These are phyloP conservation scores for Cuniculus paca DNA, from an alignment of 2,797 vertebrate species.

Conservation along the genomic window DNA sequence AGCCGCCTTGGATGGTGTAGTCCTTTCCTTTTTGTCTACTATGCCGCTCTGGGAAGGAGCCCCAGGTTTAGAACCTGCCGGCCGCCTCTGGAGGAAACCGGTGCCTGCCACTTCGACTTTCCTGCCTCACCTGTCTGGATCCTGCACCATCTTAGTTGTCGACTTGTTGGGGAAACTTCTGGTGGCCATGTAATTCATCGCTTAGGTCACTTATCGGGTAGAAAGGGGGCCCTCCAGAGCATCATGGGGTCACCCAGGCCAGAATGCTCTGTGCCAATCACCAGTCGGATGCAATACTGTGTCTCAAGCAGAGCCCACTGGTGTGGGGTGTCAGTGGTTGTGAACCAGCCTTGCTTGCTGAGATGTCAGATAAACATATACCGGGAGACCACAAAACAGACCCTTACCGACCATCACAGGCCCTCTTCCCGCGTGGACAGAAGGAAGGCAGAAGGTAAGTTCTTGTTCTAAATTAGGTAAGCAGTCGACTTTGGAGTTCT, in stretches of 20 bases:
- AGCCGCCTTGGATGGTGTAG: background rate
- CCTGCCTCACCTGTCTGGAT: background rate
- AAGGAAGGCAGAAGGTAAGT: background rate
- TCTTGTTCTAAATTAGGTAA: too few species aligned
- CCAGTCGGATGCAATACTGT: background rate
- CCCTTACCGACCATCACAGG: too few species aligned
- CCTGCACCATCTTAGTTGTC: background rate
- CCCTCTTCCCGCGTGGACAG: background rate
- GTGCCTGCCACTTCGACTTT: background rate
- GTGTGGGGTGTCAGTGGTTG: background rate
- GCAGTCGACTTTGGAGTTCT: background rate
- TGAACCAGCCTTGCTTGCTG: background rate
- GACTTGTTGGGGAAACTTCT: background rate
- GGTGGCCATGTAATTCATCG: too few species aligned
- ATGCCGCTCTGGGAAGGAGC: background rate
- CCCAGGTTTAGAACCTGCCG: background rate
- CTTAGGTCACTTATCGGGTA: background rate
- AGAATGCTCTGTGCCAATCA: background rate
- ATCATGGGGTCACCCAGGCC: background rate
- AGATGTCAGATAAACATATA: background rate
- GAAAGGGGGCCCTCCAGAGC: fast-evolving
- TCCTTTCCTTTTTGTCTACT: background rate
- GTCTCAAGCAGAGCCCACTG: background rate
- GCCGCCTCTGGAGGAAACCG: background rate
- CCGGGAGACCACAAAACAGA: too few species aligned